Conservation (phyloP, 2,113 vertebrate genomes). For the Halcyon senegalensis region DNA sequence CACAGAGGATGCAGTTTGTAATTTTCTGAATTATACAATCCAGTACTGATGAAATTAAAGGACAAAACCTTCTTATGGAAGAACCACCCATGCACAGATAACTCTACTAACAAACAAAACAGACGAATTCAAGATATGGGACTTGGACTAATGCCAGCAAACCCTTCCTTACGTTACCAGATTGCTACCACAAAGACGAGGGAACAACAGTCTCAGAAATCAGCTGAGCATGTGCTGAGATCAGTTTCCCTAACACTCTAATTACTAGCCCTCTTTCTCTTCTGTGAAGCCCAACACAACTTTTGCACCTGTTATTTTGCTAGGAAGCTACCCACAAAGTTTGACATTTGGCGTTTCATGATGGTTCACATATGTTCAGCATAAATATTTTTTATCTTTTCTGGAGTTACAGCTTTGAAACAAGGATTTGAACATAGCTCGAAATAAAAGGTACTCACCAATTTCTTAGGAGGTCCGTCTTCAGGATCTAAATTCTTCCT, state of each 20-base stretch:
- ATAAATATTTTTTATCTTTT: neutral
- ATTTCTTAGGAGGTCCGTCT: conserved; percentile 46
- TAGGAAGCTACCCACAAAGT: neutral
- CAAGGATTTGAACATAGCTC: neutral
- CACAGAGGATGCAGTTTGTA: neutral
- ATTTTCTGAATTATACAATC: neutral
- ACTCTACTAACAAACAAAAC: neutral
- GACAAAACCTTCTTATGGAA: neutral
- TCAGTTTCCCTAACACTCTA: neutral
- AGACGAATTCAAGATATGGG: fast-evolving
- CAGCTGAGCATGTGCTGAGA: neutral
- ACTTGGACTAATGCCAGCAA: neutral
- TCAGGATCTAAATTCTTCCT: conserved; percentile 43
- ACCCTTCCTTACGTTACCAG: neutral
- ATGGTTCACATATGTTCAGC: neutral
- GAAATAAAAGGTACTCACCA: conserved; percentile 52
- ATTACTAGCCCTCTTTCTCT: neutral
- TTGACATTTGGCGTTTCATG: neutral
- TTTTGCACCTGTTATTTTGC: neutral
- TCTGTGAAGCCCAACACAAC: neutral
- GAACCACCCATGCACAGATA: neutral
- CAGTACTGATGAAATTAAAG: neutral
- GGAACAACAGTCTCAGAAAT: neutral
- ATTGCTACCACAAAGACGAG: fast-evolving
- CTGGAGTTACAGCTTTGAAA: neutral